A percentile compares a stretch with the other conserved stretches of the same genome.
Conservation (phyloP, 2,113 vertebrate species). For the Spea multiplicata region DNA sequence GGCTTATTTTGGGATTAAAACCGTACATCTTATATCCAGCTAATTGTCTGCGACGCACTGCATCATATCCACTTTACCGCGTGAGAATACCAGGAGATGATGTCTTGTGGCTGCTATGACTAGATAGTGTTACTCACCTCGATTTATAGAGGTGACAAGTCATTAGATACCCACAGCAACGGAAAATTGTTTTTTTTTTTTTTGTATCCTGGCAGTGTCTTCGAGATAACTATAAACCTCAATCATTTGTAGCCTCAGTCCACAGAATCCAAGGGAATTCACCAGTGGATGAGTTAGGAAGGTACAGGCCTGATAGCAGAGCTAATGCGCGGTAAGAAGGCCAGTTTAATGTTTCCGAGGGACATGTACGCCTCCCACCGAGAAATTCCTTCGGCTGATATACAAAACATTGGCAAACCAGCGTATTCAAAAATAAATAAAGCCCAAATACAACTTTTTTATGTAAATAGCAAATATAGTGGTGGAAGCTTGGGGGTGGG, state of each 20-base stretch:
- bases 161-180: slow-evolving; percentile 31
- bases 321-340: too few species aligned
- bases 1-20: too few species aligned
- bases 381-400: too few species aligned
- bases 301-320: too few species aligned
- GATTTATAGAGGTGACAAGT: slow-evolving; percentile 31
- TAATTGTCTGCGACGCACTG: not conserved
- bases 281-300: not conserved
- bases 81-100: not conserved
- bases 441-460: too few species aligned
- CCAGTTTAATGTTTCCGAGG: too few species aligned
- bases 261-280: not conserved
- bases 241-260: slow-evolving; percentile 5
- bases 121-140: slow-evolving; percentile 20
- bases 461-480: too few species aligned
- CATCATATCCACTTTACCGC: not conserved
- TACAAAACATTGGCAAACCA: too few species aligned
- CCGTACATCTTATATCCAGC: too few species aligned
- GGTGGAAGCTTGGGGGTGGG: too few species aligned
- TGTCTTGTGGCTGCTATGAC: slow-evolving; percentile 7
- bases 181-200: slow-evolving; percentile 27
- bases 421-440: too few species aligned
- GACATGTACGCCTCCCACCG: too few species aligned
- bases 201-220: slow-evolving; percentile 18
- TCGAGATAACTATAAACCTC: slow-evolving; percentile 20